Evolutionary conservation across 2,888 invertebrate species (phyloP), one percentile per base, ranked within the genome.

Genomic region (Hydropsyche betteni): DNA sequence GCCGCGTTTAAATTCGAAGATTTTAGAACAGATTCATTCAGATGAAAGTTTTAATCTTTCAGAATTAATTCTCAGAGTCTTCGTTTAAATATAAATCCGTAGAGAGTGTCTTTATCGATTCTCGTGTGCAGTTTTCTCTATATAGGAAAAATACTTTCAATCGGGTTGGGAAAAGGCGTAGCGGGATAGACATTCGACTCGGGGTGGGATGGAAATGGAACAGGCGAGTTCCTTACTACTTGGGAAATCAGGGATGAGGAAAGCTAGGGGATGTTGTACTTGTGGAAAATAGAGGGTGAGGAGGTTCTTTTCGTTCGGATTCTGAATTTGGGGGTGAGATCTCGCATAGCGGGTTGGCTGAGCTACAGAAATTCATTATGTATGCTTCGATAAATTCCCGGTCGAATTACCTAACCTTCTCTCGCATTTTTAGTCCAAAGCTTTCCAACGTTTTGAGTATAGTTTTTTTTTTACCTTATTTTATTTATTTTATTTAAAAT

Each of bases 331-430:
- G 33, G 68, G 69, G 68, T 68, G 36, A n/a, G 68, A 68, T 24
- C 16, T 68, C 34, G 64, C 53, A 36, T 38, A 68, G 58, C 16
- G 61, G 73, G 73, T 53, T 52, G 73, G 61, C 61, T 51, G 58
- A 73, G 76, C 74, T 69, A 70, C 75, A 75, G 76, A 78, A 72
- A 78, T 78, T 78, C 78, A 78, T 78, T 78, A 78, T 69, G 78
- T 78, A 78, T 78, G 78, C 78, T 77, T 69, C 76, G 78, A 76
- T 78, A 77, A 78, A 77, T 75, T 75, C 75, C 74, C 75, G 75
- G 74, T 75, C 78, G 76, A 76, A 78, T 78, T 78, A 76, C 78
- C 72, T 75, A 74, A 61, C 75, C 69, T 73, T 38, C 53, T 55
- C 55, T 55, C 55, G 34, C 50, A 58, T 53, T 70, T 52, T 53